Evolutionary conservation across 2,113 vertebrate genomes (phyloP).

Genomic region (Poicephalus gulielmi): DNA sequence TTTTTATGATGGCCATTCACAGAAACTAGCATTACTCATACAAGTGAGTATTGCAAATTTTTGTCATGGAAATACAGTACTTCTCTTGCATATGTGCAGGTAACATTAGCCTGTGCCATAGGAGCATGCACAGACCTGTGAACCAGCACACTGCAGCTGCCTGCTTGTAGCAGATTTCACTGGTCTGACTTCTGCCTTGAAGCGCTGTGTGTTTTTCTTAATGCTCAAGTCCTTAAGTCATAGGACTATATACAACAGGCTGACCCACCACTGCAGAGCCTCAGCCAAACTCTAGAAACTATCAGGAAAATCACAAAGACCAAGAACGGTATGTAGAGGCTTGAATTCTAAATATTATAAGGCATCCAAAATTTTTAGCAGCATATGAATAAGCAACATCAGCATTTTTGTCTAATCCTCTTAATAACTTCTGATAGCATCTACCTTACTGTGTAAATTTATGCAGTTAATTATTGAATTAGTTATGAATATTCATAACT

Average conservation of each 20-base stretch:
- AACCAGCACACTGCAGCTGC: neutral
- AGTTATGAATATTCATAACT: neutral
- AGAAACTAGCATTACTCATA: neutral
- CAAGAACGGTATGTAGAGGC: neutral
- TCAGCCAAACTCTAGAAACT: neutral
- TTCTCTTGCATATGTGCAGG: accelerated
- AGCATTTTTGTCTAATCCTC: neutral
- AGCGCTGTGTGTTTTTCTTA: neutral
- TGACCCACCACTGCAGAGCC: neutral
- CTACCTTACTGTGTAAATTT: neutral
- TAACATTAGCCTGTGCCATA: neutral
- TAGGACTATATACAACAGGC: neutral
- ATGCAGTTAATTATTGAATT: neutral
- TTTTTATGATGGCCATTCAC: neutral
- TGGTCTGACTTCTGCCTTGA: neutral
- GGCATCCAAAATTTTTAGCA: neutral
- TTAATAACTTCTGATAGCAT: neutral
- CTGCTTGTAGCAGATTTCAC: accelerated
- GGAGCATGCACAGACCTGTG: neutral
- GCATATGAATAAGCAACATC: neutral
- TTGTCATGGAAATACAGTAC: neutral
- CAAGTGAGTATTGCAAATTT: neutral
- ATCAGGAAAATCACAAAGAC: neutral
- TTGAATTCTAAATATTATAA: neutral
- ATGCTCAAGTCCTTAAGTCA: neutral